Evolutionary conservation across 2,888 invertebrate genomes (phyloP), one percentile per base, ranked within the genome.

Genomic region (Poecilus cupreus): DNA sequence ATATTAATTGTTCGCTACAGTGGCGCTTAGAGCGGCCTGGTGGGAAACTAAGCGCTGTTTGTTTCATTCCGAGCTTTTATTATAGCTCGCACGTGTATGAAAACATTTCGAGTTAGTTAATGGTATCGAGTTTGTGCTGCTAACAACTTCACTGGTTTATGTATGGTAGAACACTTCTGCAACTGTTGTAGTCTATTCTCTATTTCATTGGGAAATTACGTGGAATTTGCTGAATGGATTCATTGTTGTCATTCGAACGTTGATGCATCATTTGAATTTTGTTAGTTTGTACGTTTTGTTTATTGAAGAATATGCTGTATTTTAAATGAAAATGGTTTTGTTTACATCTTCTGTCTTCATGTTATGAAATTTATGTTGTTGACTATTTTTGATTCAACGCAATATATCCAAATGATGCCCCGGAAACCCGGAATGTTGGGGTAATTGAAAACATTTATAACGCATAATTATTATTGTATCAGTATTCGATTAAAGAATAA

Each of bases 1-100:
- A 68, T 68, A 68, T 68, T 68, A 68, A 68, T 68, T 64, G 64
- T 18, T 16, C 5, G n/a, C 60, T 60, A 22, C 54, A 16, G 22
- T 22, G 22, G 43, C 43, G 43, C 43, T 43, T 8, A n/a, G 1
- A 3, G 5, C 43, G 43, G 43, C n/a, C 43, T 18, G 13, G 54
- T 18, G 54, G 1, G 10, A 10, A 54, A 54, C 54, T 54, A 54
- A 54, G 18, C 5, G 18, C 20, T 54, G 54, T 54, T 20, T 32
- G 32, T 32, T 32, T 32, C 32, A 5, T 1, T 5, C 3, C 43
- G 1, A 11, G 54, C 54, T 54, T 54, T 54, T 54, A 54, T 54
- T 54, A 54, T 54, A 20, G 22, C 10, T 5, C 54, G 39, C 37
- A 11, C 24, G 26, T 24, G 60, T 60, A 60, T 26, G 20, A 51